These are phyloP conservation scores for Electrophaes corylata DNA, from an alignment of 2,888 invertebrate species.

Conservation along the genomic window DNA sequence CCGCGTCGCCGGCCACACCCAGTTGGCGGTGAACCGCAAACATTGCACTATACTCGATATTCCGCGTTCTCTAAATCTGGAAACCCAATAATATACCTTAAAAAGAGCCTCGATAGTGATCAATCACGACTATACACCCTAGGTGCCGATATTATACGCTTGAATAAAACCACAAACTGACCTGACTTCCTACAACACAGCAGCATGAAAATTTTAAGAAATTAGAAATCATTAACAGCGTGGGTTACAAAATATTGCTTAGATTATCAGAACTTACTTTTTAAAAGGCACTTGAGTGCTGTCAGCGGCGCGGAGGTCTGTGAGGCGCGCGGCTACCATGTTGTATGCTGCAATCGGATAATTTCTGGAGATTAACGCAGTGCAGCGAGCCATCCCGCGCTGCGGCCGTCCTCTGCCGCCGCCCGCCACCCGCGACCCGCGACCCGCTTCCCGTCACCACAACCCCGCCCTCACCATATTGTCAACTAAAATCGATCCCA, in stretches of 20 bases:
- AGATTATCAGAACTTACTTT: constrained; percentile 89
- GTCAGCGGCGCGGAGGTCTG: constrained; percentile 96
- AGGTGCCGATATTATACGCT: not conserved
- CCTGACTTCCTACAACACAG: constrained; percentile 73
- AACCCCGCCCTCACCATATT: constrained; percentile 77
- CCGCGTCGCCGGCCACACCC: constrained; percentile 91
- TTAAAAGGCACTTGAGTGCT: constrained; percentile 99
- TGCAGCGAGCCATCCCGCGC: constrained; percentile 55
- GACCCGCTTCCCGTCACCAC: constrained; percentile 47
- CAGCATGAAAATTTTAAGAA: constrained; percentile 42
- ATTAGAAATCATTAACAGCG: constrained; percentile 2
- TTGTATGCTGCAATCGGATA: constrained; percentile 96
- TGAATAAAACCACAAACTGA: constrained; percentile 43
- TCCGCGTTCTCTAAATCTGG: constrained; percentile 96
- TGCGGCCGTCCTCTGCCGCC: constrained; percentile 42
- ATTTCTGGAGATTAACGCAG: constrained; percentile 86
- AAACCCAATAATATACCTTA: constrained; percentile 14
- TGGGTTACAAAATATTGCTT: not conserved
- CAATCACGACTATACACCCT: not conserved
- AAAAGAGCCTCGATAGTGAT: not conserved
- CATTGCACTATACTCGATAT: constrained; percentile 94
- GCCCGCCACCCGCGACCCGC: constrained; percentile 36
- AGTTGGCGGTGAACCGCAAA: constrained; percentile 84
- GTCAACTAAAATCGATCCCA: constrained; percentile 70
- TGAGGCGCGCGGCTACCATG: constrained; percentile 98